Evolutionary conservation across 2,888 invertebrate species (phyloP).

Genomic region (Brachylomia viminalis): DNA sequence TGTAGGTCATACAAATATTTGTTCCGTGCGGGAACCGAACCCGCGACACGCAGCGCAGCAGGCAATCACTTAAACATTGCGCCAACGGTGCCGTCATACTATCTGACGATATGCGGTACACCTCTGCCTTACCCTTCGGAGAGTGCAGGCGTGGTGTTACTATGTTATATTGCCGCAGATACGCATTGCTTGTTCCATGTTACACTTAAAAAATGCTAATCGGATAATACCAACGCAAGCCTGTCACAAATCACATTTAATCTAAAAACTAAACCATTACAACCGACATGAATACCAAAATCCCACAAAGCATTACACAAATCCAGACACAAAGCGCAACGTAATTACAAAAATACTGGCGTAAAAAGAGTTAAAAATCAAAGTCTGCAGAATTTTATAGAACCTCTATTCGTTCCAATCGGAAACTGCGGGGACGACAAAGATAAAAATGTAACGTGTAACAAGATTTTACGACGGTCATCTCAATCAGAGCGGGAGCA

Average conservation of each 20-base stretch:
- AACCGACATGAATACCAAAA: slow-evolving; percentile 42
- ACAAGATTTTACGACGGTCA: slow-evolving; percentile 79
- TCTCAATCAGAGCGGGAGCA: slow-evolving; percentile 82
- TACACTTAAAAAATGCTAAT: background rate
- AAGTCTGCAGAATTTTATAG: slow-evolving; percentile 64
- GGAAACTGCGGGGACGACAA: slow-evolving; percentile 61
- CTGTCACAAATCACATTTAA: slow-evolving; percentile 38
- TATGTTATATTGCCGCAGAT: too few relatives aligned
- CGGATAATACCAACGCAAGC: slow-evolving; percentile 8
- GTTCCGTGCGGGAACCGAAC: too few relatives aligned
- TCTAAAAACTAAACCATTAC: slow-evolving; percentile 36
- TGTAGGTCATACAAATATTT: too few relatives aligned
- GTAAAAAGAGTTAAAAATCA: slow-evolving; percentile 61
- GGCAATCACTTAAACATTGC: too few relatives aligned
- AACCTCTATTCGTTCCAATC: slow-evolving; percentile 70
- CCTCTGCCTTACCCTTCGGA: too few relatives aligned
- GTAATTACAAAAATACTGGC: slow-evolving; percentile 61
- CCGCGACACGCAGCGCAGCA: too few relatives aligned
- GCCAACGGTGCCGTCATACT: too few relatives aligned
- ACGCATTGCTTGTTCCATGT: too few relatives aligned
- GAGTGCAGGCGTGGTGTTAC: too few relatives aligned
- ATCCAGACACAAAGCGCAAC: slow-evolving; percentile 39
- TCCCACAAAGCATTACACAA: slow-evolving; percentile 40
- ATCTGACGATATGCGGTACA: too few relatives aligned
- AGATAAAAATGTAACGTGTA: slow-evolving; percentile 76